Evolutionary conservation across 2,888 invertebrate genomes (phyloP), one percentile per base, ranked within the genome.

Genomic region (Heliconius erato): DNA sequence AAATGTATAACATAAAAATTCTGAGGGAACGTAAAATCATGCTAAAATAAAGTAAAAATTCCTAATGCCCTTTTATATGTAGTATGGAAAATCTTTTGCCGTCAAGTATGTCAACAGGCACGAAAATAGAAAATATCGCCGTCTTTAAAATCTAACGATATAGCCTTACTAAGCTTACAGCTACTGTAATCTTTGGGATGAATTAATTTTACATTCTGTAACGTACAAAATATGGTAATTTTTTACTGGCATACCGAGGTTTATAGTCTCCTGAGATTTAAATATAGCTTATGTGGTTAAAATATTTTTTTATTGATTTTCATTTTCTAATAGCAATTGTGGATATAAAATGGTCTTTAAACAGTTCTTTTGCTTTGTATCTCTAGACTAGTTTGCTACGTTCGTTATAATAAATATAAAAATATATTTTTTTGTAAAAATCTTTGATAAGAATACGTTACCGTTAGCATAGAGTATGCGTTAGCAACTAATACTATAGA

Each of bases 161-260:
- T 67, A 67, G 74, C n/a, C 63, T 76, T 63, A 32, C 69, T 69
- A 69, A 69, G 68, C 69, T 67, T 68, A 19, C 77, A 77, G 7
- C 63, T 81, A 49, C 63, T 77, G 63, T 81, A 77, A 77, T 78
- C 81, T 81, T 77, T 59, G 54, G 81, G 40, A 77, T 71, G 76
- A 81, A 76, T 77, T 81, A 69, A 76, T 69, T 72, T 72, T 72
- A 26, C 49, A 76, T 80, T 54, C 74, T 67, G 54, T 65, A 65
- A 81, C 65, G 59, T 72, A 49, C 71, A 63, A 71, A 81, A 81
- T 76, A 81, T 81, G 77, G 65, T 63, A 71, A 65, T 81, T 69
- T 80, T 69, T 54, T 63, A 76, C 81, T 59, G 40, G 81, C 26
- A 71, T 28, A n/a, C 77, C n/a, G 12, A 32, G 63, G 35, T 44